These are phyloP conservation scores for Syngnathoides biaculeatus DNA, from an alignment of 2,113 vertebrate genomes.

Conservation along the genomic window DNA sequence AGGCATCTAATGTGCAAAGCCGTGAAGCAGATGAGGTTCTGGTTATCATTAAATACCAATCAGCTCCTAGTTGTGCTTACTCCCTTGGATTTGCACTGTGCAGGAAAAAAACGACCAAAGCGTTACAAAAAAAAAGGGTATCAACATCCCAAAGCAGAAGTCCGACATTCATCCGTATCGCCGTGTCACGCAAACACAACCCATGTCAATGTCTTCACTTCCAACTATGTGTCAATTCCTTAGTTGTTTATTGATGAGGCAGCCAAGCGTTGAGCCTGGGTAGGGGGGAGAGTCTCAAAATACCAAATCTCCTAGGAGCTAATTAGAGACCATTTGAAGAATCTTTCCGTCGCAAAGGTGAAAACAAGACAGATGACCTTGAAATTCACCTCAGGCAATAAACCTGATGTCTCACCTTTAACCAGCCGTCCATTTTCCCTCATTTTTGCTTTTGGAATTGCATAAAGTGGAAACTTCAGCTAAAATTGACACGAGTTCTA, in stretches of 20 bases:
- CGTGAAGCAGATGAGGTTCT: no score
- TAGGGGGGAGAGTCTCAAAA: constrained; percentile 12
- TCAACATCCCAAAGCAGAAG: no score
- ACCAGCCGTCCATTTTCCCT: neutral
- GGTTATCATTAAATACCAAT: no score
- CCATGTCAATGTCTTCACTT: neutral
- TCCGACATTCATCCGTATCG: no score
- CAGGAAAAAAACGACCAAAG: no score
- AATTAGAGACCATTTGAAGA: constrained; percentile 39
- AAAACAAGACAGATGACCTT: constrained; percentile 22
- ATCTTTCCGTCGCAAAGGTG: constrained; percentile 28
- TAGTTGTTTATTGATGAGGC: constrained; percentile 17
- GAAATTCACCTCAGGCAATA: constrained; percentile 14
- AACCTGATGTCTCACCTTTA: constrained; percentile 6
- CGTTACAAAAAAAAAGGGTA: no score
- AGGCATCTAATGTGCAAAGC: no score
- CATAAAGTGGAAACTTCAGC: no score
- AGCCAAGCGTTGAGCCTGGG: neutral
- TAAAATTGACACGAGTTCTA: no score
- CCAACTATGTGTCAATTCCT: neutral
- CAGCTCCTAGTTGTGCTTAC: no score
- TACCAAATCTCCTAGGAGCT: constrained; percentile 25
- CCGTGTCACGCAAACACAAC: neutral
- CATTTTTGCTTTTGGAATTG: neutral
- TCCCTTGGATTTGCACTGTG: no score